Conservation (phyloP, 2,113 vertebrate species). For the Myiopsitta monachus region DNA sequence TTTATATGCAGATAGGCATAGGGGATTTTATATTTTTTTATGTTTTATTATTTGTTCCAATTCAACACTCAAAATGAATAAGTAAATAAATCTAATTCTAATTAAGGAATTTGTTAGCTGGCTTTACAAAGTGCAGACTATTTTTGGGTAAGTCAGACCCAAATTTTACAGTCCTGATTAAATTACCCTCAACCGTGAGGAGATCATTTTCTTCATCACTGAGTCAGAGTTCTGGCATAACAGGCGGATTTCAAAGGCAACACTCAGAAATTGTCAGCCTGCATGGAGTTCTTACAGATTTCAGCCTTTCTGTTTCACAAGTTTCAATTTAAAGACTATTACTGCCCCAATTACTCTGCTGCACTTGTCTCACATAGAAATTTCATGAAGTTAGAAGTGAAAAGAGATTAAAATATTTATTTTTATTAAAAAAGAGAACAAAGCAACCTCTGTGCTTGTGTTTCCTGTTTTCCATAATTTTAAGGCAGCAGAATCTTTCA, state of each 20-base stretch:
- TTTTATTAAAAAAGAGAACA: constrained; percentile 44
- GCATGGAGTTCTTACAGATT: background rate
- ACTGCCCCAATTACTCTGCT: background rate
- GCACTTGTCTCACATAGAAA: constrained; percentile 11
- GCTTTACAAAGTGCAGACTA: background rate
- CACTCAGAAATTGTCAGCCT: background rate
- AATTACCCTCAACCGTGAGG: background rate
- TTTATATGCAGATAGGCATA: background rate
- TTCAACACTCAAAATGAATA: background rate
- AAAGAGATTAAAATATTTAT: constrained; percentile 51
- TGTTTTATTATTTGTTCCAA: background rate
- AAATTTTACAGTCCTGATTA: background rate
- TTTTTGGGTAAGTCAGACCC: background rate
- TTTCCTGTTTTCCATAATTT: constrained; percentile 34
- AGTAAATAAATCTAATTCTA: background rate
- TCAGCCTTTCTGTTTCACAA: background rate
- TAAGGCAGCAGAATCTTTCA: constrained; percentile 15
- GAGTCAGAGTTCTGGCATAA: background rate
- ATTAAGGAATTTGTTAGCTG: background rate
- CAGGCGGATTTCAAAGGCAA: constrained; percentile 14
- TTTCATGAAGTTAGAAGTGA: constrained; percentile 57
- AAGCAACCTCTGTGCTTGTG: constrained; percentile 21
- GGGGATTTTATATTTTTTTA: background rate
- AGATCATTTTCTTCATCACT: constrained; percentile 23
- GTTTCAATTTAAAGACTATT: background rate